Evolutionary conservation across 2,888 invertebrate species (phyloP).

Genomic region (Chymomyza amoena): DNA sequence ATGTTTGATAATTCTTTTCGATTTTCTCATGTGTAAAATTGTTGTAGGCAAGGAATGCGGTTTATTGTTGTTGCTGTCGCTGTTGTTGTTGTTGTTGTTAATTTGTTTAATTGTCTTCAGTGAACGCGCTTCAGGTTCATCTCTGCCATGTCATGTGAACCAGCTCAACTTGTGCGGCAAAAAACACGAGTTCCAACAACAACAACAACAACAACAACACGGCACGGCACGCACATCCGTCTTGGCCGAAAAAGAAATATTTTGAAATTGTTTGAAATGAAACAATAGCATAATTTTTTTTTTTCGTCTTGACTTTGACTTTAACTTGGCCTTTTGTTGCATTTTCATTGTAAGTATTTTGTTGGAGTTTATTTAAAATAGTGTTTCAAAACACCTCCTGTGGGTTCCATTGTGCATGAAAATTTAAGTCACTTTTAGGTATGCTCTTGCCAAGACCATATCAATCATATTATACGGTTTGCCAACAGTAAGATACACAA

Average conservation of each 20-base stretch:
- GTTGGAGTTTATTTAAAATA: slow-evolving; percentile 53
- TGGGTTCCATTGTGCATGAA: slow-evolving; percentile 51
- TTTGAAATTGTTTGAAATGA: slow-evolving; percentile 36
- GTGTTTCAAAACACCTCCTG: slow-evolving; percentile 49
- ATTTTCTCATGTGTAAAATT: slow-evolving; percentile 72
- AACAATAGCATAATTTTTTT: slow-evolving; percentile 28
- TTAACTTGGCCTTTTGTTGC: slow-evolving; percentile 24
- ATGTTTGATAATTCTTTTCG: slow-evolving; percentile 58
- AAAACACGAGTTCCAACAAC: slow-evolving; percentile 55
- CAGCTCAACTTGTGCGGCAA: slow-evolving; percentile 62
- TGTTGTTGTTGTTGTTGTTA: slow-evolving; percentile 49
- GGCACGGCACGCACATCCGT: slow-evolving; percentile 63
- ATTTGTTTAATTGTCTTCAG: slow-evolving; percentile 69
- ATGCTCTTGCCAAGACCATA: neutral
- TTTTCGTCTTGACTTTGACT: slow-evolving; percentile 13
- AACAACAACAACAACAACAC: too few relatives aligned
- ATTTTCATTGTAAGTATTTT: slow-evolving; percentile 17
- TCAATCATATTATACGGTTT: neutral
- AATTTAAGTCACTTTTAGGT: neutral
- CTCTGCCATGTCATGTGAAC: slow-evolving; percentile 66
- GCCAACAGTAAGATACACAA: neutral
- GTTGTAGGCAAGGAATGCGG: slow-evolving; percentile 19
- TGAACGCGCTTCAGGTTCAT: slow-evolving; percentile 44
- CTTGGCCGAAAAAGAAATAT: slow-evolving; percentile 34
- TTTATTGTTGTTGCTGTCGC: slow-evolving; percentile 23